Percentiles rank a stretch among this genome's conserved stretches.
phyloP scores from a whole-genome alignment of 1,140 invertebrate genomes.

The Drosophila chauvacae region DNA sequence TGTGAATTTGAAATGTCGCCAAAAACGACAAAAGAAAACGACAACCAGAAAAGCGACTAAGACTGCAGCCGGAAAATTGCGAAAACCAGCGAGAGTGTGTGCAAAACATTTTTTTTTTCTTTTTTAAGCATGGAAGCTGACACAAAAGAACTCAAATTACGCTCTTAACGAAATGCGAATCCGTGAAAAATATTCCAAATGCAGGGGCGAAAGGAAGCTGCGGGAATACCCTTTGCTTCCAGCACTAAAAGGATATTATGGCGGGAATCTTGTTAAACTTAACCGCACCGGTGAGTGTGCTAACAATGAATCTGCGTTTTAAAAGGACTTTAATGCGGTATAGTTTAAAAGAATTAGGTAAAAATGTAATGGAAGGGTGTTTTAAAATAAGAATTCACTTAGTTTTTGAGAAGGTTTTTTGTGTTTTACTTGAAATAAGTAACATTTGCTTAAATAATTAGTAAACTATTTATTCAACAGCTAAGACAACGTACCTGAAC shows the following conservation, averaged over 20 bases:
- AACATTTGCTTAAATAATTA: background rate
- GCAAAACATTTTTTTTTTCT: background rate
- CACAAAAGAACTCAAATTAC: slow-evolving; percentile 72
- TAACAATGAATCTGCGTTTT: slow-evolving; percentile 25
- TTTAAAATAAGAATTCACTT: background rate
- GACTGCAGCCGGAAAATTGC: slow-evolving; percentile 44
- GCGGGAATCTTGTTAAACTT: slow-evolving; percentile 24
- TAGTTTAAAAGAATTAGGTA: background rate
- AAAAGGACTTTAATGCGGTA: background rate
- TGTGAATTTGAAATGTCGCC: slow-evolving; percentile 78
- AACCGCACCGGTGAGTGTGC: slow-evolving; percentile 22
- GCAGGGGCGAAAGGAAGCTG: background rate
- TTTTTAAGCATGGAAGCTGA: slow-evolving; percentile 40
- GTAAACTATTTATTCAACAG: no score
- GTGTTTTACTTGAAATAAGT: no score
- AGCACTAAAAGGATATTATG: slow-evolving; percentile 27
- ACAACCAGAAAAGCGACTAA: slow-evolving; percentile 27
- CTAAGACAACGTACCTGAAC: no score
- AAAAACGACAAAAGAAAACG: slow-evolving; percentile 45
- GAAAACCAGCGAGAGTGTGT: slow-evolving; percentile 38
- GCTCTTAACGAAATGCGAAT: slow-evolving; percentile 68
- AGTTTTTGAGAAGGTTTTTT: background rate
- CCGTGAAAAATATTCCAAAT: slow-evolving; percentile 23
- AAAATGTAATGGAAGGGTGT: no score
- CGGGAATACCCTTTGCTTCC: slow-evolving; percentile 2